Percentiles rank a stretch among this genome's conserved stretches.
Conservation (phyloP, 2,888 invertebrate species). For the Thera britannica region DNA sequence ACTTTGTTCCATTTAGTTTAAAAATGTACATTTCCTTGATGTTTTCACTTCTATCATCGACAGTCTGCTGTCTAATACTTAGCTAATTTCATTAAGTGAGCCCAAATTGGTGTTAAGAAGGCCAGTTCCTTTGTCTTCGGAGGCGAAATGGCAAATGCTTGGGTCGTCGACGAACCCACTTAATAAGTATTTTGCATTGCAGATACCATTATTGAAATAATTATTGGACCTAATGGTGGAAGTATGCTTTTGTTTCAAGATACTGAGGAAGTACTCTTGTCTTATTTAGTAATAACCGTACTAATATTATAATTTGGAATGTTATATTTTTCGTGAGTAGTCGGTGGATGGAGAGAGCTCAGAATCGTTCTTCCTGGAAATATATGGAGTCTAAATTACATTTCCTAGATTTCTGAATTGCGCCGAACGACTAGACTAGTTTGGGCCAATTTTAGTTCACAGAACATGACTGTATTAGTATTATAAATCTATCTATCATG, state of each 20-base stretch:
- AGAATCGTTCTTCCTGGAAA: too few relatives aligned
- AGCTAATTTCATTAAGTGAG: constrained; percentile 30
- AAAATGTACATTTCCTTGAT: neutral
- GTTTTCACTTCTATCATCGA: constrained; percentile 3
- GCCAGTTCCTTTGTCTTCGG: constrained; percentile 26
- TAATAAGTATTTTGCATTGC: constrained; percentile 28
- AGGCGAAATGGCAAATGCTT: constrained; percentile 24
- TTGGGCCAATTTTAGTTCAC: too few relatives aligned
- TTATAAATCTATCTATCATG: too few relatives aligned
- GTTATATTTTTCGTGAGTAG: too few relatives aligned
- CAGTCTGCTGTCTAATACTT: constrained; percentile 19
- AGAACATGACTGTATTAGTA: too few relatives aligned
- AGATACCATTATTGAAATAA: constrained; percentile 30
- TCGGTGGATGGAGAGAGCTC: too few relatives aligned
- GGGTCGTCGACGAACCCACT: constrained; percentile 10
- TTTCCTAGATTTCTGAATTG: too few relatives aligned
- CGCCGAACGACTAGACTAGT: too few relatives aligned
- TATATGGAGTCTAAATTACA: too few relatives aligned
- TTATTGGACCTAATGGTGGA: constrained; percentile 15
- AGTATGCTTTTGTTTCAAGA: constrained; percentile 4
- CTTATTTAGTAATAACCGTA: too few relatives aligned
- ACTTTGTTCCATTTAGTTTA: neutral
- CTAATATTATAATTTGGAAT: too few relatives aligned
- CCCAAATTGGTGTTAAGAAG: constrained; percentile 21
- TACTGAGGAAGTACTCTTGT: neutral